Percentiles rank a stretch among this genome's conserved stretches.
Evolutionary conservation across 2,113 vertebrate genomes (phyloP).

Genomic region (Halichoeres trimaculatus): DNA sequence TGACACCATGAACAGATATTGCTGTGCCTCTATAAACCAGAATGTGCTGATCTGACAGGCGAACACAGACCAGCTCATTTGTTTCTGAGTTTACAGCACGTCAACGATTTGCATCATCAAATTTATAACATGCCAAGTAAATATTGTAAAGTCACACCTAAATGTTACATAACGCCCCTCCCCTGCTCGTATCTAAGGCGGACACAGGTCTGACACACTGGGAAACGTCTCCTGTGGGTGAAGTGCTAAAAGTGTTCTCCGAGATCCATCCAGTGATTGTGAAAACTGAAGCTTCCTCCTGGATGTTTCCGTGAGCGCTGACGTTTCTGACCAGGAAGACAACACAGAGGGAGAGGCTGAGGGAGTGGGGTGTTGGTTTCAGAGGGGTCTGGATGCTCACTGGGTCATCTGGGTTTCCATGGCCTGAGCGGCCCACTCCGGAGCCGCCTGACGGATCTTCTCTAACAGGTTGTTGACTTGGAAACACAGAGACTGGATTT

Average conservation of each 20-base stretch:
- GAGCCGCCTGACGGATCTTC: conserved; percentile 94
- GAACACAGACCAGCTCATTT: conserved; percentile 2
- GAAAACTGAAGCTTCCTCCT: conserved; percentile 1
- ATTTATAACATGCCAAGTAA: conserved; percentile 15
- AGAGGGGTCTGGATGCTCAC: conserved; percentile 68
- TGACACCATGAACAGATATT: conserved; percentile 10
- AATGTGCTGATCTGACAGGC: background rate
- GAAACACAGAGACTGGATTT: conserved; percentile 98
- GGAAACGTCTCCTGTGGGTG: background rate
- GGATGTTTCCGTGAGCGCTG: conserved; percentile 1
- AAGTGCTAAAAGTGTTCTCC: conserved; percentile 10
- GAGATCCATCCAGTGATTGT: conserved; percentile 5
- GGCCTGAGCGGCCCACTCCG: conserved; percentile 96
- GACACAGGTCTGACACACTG: conserved; percentile 7
- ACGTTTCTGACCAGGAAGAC: conserved; percentile 31
- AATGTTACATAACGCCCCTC: background rate
- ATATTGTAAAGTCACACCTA: conserved; percentile 22
- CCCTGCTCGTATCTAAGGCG: background rate
- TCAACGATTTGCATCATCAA: conserved; percentile 15
- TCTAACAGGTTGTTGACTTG: conserved; percentile 98
- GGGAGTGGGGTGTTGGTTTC: background rate
- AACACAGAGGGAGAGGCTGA: conserved; percentile 9
- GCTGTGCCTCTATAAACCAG: conserved; percentile 6
- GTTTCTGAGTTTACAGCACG: background rate
- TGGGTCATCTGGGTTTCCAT: conserved; percentile 98